Conservation (phyloP, 2,888 invertebrate genomes). For the Nomada goodeniana region DNA sequence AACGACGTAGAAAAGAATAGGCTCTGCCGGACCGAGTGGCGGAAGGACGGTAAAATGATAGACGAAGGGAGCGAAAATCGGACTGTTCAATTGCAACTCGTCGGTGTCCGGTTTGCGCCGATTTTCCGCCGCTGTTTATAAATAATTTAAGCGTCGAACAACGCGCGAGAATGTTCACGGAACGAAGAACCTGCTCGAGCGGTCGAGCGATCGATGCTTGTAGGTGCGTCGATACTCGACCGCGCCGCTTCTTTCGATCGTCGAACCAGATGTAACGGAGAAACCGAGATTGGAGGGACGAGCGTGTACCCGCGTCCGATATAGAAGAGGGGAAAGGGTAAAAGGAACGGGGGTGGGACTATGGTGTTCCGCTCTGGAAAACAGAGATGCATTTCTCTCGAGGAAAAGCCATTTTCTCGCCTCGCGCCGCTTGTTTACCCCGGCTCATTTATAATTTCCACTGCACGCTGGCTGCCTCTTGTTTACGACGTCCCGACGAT, state of each 20-base stretch:
- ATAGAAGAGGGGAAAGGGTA: not conserved
- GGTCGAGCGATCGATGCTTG: slow-evolving; percentile 42
- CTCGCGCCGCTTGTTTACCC: slow-evolving; percentile 71
- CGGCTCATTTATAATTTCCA: slow-evolving; percentile 72
- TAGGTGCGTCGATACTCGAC: slow-evolving; percentile 24
- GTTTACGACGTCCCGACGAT: slow-evolving; percentile 63
- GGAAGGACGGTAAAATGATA: slow-evolving; percentile 1
- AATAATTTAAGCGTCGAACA: no score
- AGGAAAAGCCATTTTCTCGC: slow-evolving; percentile 74
- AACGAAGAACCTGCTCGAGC: not conserved
- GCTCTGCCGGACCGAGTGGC: not conserved
- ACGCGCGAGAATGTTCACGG: no score
- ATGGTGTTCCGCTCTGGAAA: slow-evolving; percentile 67
- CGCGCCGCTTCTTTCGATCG: slow-evolving; percentile 13
- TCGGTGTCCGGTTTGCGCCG: no score
- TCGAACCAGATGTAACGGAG: slow-evolving; percentile 31
- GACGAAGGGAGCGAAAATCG: slow-evolving; percentile 6
- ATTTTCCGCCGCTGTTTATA: no score
- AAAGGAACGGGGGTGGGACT: not conserved
- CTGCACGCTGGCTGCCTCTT: slow-evolving; percentile 60
- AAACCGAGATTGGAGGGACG: not conserved
- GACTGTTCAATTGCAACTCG: no score
- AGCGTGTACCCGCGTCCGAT: not conserved
- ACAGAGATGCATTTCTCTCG: slow-evolving; percentile 67
- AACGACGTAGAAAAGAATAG: not conserved